These are phyloP conservation scores for Dryobota labecula DNA, from an alignment of 2,888 invertebrate genomes.

Conservation along the genomic window DNA sequence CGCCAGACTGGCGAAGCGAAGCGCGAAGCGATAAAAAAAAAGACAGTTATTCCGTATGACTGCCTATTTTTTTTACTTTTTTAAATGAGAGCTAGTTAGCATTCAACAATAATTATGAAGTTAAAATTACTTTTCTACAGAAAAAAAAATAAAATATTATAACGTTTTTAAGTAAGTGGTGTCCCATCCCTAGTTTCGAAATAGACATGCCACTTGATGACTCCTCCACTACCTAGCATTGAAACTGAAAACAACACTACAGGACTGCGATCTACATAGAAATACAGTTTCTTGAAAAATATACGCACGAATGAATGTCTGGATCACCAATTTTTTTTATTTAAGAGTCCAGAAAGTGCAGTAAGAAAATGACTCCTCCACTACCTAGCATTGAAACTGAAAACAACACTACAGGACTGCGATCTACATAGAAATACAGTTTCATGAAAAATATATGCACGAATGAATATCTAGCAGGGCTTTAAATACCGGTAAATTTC, in stretches of 20 bases:
- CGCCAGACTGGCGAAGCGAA: too few relatives aligned
- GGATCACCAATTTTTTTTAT: not conserved
- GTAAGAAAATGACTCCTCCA: constrained; percentile 86
- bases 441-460: constrained; percentile 24
- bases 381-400: constrained; percentile 77
- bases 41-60: too few relatives aligned
- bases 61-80: too few relatives aligned
- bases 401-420: constrained; percentile 64
- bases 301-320: not conserved
- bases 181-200: constrained; percentile 79
- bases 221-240: constrained; percentile 79
- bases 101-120: not conserved
- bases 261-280: constrained; percentile 35
- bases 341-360: too few relatives aligned
- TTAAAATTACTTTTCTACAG: not conserved
- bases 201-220: constrained; percentile 88
- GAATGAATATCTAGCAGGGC: not conserved
- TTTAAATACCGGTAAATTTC: too few relatives aligned
- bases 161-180: not conserved
- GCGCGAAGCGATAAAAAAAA: too few relatives aligned
- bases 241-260: constrained; percentile 74
- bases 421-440: constrained; percentile 38
- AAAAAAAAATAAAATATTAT: too few relatives aligned
- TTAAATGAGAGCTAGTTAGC: not conserved
- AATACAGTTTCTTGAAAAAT: constrained; percentile 36